A percentile compares a stretch with the other conserved stretches of the same genome.
Evolutionary conservation across 2,113 vertebrate species (phyloP).

Genomic region (Cavia aperea): DNA sequence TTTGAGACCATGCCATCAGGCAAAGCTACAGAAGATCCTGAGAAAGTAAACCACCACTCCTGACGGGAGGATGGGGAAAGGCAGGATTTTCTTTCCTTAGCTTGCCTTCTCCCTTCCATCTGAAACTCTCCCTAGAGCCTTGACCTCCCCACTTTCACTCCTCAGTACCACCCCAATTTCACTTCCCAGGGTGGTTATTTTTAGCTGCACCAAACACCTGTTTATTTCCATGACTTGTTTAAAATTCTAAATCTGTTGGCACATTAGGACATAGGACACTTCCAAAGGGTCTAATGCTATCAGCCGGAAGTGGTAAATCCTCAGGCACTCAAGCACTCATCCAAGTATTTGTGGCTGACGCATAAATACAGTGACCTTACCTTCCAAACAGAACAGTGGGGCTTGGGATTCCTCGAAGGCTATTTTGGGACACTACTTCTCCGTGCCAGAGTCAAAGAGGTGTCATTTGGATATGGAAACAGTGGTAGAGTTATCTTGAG

Average conservation of each 20-base stretch:
- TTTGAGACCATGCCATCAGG: background rate
- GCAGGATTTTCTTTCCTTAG: background rate
- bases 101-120: background rate
- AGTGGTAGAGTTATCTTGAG: background rate
- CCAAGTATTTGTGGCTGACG: slow-evolving; percentile 41
- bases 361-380: slow-evolving; percentile 33
- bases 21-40: background rate
- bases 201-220: slow-evolving; percentile 52
- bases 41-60: background rate
- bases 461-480: background rate
- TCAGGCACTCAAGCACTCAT: slow-evolving; percentile 20
- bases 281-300: slow-evolving; percentile 48
- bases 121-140: background rate
- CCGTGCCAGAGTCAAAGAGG: background rate
- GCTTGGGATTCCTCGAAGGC: background rate
- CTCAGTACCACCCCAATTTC: background rate
- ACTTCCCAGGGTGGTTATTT: slow-evolving; percentile 55
- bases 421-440: slow-evolving; percentile 10
- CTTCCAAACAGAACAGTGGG: slow-evolving; percentile 28
- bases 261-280: slow-evolving; percentile 48
- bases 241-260: slow-evolving; percentile 54
- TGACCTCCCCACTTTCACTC: background rate
- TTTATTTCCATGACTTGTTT: slow-evolving; percentile 54
- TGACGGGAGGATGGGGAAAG: background rate
- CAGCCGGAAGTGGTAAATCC: slow-evolving; percentile 61